Evolutionary conservation across 2,888 invertebrate species (phyloP), one percentile per base, ranked within the genome.

Genomic region (Dicycla oo): DNA sequence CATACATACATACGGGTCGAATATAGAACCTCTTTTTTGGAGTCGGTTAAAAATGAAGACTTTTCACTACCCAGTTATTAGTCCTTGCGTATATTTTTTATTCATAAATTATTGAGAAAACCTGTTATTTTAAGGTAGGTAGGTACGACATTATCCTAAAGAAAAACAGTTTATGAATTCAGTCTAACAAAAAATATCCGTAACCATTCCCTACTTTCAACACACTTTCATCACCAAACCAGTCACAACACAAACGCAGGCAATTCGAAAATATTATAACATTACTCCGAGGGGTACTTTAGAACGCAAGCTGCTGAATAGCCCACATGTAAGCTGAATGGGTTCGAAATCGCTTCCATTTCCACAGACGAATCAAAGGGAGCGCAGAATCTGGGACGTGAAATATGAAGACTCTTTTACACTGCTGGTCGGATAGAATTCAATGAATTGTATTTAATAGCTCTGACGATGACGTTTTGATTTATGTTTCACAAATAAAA

Each of bases 321-420:
- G 73, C 67, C 43, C 73, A 62, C 69, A 76, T 79, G 72, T 70
- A 40, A 63, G 53, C n/a, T 87, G 84, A 80, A 88, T 86, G 61
- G 84, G 57, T 58, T n/a, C 60, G 60, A 83, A 88, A 88, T 88
- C 86, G 80, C 78, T 83, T 87, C 86, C 86, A 87, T 87, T 87
- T 85, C 80, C 67, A 79, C 71, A 18, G 54, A 73, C 65, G 78
- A 80, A 73, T 87, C 81, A 85, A 85, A 83, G 76, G 64, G 66
- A 70, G 69, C 58, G 69, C 49, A 53, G 75, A 76, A 81, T 78
- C 65, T 80, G 69, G 62, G 56, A 62, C 74, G 68, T 70, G 70
- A 80, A 78, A 80, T 81, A 73, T 85, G 66, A 82, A 83, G 85
- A 73, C 64, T 40, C 74, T 75, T 84, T 79, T 69, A 85, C 84